A percentile compares a stretch with the other conserved stretches of the same genome.
Conservation (phyloP, 2,888 invertebrate species). For the Apamea anceps region DNA sequence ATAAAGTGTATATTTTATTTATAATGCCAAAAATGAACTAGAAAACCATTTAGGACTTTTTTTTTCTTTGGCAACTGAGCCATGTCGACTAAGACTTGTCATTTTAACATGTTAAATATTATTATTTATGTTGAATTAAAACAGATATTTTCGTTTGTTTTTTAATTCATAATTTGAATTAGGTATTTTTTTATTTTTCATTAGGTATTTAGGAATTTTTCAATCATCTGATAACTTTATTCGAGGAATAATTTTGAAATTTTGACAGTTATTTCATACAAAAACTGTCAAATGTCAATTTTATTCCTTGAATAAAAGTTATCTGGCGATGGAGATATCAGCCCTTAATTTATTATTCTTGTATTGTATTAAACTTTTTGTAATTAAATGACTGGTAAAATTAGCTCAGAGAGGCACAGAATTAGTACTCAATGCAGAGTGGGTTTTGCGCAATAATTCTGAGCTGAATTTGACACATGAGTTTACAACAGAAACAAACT, state of each 20-base stretch:
- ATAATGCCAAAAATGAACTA: background rate
- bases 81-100: no score
- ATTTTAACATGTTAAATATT: background rate
- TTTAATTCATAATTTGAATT: background rate
- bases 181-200: no score
- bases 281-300: no score
- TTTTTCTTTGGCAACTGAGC: no score
- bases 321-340: no score
- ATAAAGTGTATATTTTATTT: background rate
- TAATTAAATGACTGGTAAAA: background rate
- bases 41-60: background rate
- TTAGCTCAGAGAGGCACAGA: background rate
- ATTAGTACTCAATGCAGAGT: background rate
- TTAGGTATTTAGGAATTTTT: no score
- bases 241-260: no score
- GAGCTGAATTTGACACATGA: background rate
- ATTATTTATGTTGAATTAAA: background rate
- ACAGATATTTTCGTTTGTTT: background rate
- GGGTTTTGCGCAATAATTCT: background rate
- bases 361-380: background rate
- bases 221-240: no score
- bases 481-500: background rate
- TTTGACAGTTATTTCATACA: no score
- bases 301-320: no score
- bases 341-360: conserved; percentile 1